Conservation (phyloP, 2,888 invertebrate genomes). For the Phania funesta region DNA sequence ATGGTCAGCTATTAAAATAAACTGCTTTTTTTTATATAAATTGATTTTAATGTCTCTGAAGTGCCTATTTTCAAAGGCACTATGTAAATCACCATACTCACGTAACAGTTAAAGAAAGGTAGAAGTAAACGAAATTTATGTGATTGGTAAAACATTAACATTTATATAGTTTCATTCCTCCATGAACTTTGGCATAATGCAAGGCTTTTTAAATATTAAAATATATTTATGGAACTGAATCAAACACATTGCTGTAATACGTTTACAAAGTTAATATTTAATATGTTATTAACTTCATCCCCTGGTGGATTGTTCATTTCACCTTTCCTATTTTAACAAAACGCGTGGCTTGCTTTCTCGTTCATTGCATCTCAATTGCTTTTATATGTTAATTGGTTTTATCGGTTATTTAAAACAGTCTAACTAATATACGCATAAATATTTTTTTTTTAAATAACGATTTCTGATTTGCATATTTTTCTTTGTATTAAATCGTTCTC, state of each 20-base stretch:
- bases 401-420: not conserved
- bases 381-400: slow-evolving; percentile 39
- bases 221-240: slow-evolving; percentile 3
- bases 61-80: not conserved
- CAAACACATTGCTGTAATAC: not conserved
- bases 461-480: too few relatives aligned
- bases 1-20: slow-evolving; percentile 41
- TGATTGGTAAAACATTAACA: slow-evolving; percentile 48
- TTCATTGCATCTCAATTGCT: not conserved
- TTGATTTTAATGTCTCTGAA: not conserved
- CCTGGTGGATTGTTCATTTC: not conserved
- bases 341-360: not conserved
- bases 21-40: slow-evolving; percentile 21
- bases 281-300: slow-evolving; percentile 12
- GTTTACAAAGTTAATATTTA: slow-evolving; percentile 53
- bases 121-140: not conserved
- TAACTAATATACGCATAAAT: not conserved
- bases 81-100: slow-evolving; percentile 31
- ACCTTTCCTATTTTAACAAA: not conserved
- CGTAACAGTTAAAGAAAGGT: not conserved
- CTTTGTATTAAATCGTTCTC: too few relatives aligned
- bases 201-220: slow-evolving; percentile 19
- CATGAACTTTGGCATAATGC: slow-evolving; percentile 27
- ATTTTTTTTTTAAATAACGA: not conserved
- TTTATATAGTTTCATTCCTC: not conserved